Evolutionary conservation across 2,888 invertebrate genomes (phyloP), one percentile per base, ranked within the genome.

Genomic region (Ypsolopha scabrella): DNA sequence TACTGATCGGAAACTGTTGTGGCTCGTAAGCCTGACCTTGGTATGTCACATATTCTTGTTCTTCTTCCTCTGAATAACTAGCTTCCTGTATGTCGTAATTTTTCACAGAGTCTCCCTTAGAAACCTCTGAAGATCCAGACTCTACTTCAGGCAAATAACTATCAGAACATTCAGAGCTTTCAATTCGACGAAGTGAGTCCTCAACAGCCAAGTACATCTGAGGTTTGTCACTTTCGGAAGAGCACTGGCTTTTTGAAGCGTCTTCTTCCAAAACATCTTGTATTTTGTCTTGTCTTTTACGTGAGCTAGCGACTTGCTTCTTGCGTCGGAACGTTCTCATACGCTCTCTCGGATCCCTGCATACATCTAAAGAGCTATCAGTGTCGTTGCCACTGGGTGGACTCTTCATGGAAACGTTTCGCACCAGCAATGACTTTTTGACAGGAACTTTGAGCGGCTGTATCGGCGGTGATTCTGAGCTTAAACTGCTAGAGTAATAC

Each of bases 361-460:
- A 89, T 34, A 90, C 85, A 65, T 90, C 90, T 54, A 90, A 67
- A 1, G 92, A 92, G 62, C 92, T 92, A 55, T 92, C 92, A 0
- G 92, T 92, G 57, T 92, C 92, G 60, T 92, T 92, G 53, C 92
- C 92, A 64, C 92, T 92, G 0, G 92, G 91, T 10, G 92, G 92
- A 71, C 91, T 92, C 65, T 91, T 91, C 37, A 91, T 74, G 10
- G 90, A 89, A 61, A 89, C 87, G 57, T 90, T 87, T 58, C 87
- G 82, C 55, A 89, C 88, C 3, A 90, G 75, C 36, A 91, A 64
- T 0, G 91, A 89, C 50, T 89, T 89, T 70, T 91, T 92, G 13
- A 89, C 89, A 0, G 90, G 88, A 6, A 90, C 89, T 62, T 91
- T 90, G 48, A 89, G 86, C 37, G 91, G 87, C 53, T 89, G 88